Conservation (phyloP, 2,113 vertebrate species). For the Sminthopsis crassicaudata region DNA sequence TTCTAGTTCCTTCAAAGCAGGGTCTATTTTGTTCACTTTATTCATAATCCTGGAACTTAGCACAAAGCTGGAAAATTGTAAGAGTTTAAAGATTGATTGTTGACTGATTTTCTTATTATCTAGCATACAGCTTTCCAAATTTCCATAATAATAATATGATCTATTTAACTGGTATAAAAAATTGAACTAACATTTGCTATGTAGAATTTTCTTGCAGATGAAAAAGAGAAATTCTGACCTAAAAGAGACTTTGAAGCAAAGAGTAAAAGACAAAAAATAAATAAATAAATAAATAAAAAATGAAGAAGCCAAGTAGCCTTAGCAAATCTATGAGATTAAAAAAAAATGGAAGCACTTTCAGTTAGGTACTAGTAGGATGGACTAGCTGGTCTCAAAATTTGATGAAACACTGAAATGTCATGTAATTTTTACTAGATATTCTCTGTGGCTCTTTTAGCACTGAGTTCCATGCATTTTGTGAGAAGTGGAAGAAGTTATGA, state of each 20-base stretch:
- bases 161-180: neutral
- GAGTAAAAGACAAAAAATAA: neutral
- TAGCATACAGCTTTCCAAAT: neutral
- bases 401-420: neutral
- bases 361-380: neutral
- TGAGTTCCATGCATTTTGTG: neutral
- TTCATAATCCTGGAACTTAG: neutral
- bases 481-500: too few relatives aligned
- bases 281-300: neutral
- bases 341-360: neutral
- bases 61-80: neutral
- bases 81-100: neutral
- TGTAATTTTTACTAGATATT: neutral
- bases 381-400: neutral
- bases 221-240: neutral
- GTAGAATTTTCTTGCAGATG: neutral
- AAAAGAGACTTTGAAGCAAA: neutral
- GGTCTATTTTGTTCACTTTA: neutral
- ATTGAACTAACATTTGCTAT: neutral
- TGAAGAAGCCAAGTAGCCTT: neutral
- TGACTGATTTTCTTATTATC: neutral
- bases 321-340: neutral
- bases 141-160: neutral
- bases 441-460: neutral
- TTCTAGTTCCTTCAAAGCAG: neutral